Percentiles rank a stretch among this genome's conserved stretches.
Conservation (phyloP, 2,797 vertebrate genomes). For the Oreonectes daqikongensis region DNA sequence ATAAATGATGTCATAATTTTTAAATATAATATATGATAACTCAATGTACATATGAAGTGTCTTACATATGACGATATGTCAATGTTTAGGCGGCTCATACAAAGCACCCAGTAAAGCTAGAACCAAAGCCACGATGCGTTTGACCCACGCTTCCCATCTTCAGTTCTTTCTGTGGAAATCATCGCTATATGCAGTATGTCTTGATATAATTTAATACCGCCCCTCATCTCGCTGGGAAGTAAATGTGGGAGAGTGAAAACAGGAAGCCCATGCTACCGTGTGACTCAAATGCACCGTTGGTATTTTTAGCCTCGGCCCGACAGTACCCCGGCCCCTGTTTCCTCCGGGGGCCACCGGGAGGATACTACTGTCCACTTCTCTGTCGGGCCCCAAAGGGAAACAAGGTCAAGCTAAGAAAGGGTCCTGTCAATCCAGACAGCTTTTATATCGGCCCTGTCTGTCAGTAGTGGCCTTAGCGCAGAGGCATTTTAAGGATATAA, state of each 20-base stretch:
- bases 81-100: too few relatives aligned
- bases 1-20: too few relatives aligned
- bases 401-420: constrained; percentile 55
- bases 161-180: constrained; percentile 22
- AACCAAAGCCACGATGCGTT: neutral
- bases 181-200: constrained; percentile 16
- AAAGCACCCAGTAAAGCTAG: too few relatives aligned
- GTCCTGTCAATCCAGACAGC: constrained; percentile 38
- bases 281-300: constrained; percentile 73
- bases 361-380: constrained; percentile 65
- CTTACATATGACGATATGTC: too few relatives aligned
- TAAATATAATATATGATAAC: too few relatives aligned
- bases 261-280: constrained; percentile 77
- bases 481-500: constrained; percentile 33
- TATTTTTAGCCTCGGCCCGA: constrained; percentile 71
- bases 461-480: constrained; percentile 13
- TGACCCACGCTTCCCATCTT: neutral
- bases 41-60: too few relatives aligned
- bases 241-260: constrained; percentile 78
- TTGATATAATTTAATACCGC: constrained; percentile 35
- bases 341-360: constrained; percentile 65
- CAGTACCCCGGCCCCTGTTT: constrained; percentile 65
- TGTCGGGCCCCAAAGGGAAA: constrained; percentile 60
- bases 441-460: constrained; percentile 32
- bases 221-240: constrained; percentile 69